Evolutionary conservation across 2,888 invertebrate species (phyloP), one percentile per base, ranked within the genome.

Genomic region (Drosophila prolongata): DNA sequence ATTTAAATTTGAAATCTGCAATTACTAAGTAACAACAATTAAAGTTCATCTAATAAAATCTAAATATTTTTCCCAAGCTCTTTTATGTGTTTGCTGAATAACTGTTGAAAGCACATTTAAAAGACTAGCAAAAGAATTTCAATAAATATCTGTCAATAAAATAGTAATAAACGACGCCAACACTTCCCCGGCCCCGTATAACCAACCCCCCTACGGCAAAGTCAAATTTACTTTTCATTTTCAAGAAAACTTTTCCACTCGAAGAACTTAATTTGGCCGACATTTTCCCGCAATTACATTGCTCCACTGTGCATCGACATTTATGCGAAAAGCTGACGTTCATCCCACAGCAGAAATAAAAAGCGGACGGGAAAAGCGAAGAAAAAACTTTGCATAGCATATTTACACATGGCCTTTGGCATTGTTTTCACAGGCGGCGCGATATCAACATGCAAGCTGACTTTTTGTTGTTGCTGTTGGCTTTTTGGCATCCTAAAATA

Each of bases 371-470:
- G 47, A 59, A 35, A 58, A 24, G 24, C 35, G 56, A 37, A 40
- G 47, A 57, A 61, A 69, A 69, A 76, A 77, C 72, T 67, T 75
- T 65, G 65, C 73, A 84, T 76, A 76, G 78, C 82, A 83, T 80
- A 83, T 86, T 86, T 83, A 72, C 87, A 83, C 87, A 83, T 77
- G 74, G 84, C 84, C 81, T 87, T 84, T 87, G 84, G 83, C 79
- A 84, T 84, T 87, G 84, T 87, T 86, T 82, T 75, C 66, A 69
- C 65, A 70, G 76, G 64, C 75, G 71, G 80, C 73, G 76, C 71
- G 66, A 69, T 73, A 73, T 50, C 65, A 54, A 52, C 76, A 75
- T 76, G 77, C 71, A 68, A 60, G 60, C 54, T 37, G 34, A 16
- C 49, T 40, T 64, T 61, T 66, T 65, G 65, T 65, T 53, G 61